Conservation (phyloP, 2,888 invertebrate genomes). For the Aelia acuminata region DNA sequence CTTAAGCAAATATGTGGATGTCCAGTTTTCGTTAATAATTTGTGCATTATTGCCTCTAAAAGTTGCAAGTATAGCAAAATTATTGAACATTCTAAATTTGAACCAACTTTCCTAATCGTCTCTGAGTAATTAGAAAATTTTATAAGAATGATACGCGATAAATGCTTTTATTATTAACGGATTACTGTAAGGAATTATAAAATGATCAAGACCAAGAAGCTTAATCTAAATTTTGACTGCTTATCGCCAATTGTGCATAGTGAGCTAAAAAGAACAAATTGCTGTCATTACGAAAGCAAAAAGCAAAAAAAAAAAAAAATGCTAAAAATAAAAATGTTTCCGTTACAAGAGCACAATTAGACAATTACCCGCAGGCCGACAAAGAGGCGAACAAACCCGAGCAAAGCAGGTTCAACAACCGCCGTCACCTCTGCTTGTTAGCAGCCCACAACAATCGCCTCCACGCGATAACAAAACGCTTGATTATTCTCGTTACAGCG, state of each 20-base stretch:
- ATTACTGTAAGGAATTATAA: background rate
- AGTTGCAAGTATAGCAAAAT: too few species aligned
- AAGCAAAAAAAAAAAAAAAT: background rate
- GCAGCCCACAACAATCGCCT: background rate
- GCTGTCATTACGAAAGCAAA: background rate
- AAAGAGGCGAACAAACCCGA: background rate
- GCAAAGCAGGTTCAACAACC: constrained; percentile 33
- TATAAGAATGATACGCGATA: background rate
- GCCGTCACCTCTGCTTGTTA: constrained; percentile 7
- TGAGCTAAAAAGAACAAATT: background rate
- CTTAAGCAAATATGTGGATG: too few species aligned
- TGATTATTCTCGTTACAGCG: background rate
- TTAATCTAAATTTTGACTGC: background rate
- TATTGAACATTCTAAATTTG: too few species aligned
- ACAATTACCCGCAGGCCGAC: background rate
- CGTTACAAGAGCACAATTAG: background rate
- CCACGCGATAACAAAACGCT: background rate
- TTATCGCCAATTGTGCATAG: background rate
- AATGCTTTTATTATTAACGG: background rate
- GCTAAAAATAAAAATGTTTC: background rate
- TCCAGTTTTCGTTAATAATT: too few species aligned
- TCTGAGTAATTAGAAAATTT: too few species aligned
- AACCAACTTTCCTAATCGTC: too few species aligned
- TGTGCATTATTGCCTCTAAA: too few species aligned
- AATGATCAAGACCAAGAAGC: background rate